Evolutionary conservation across 2,888 invertebrate species (phyloP), one percentile per base, ranked within the genome.

Genomic region (Osmoderma eremita): DNA sequence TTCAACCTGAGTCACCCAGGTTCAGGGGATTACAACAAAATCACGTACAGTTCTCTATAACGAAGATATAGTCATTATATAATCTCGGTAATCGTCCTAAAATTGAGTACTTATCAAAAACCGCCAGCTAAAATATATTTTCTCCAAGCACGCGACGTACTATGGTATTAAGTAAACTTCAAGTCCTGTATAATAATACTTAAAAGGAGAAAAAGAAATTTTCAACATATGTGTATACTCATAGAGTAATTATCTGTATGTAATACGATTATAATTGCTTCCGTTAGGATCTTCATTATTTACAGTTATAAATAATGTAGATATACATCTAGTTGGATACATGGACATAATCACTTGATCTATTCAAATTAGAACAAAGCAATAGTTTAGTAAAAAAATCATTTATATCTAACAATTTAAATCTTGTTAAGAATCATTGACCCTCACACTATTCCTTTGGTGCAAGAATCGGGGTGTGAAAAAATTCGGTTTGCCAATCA

Each of bases 21-120:
- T 30, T 20, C 18, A 41, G 41, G 17, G 10, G 15, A 20, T 50
- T 50, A 50, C 12, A 50, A 20, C 22, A n/a, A 50, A 50, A 50
- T 50, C 50, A 50, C 50, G 50, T 24, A 50, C 4, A n/a, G 13
- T 3, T 24, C 24, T 50, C 12, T 20, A 18, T 24, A 24, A 6
- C 22, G n/a, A 24, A 20, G 50, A 56, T 56, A 56, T 56, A 56
- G 54, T 56, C n/a, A 56, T 56, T 56, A 56, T 56, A 41, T 41
- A 56, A 56, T 56, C 39, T 20, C 17, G 17, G 13, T 56, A 56
- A 56, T 41, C 39, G 54, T 22, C 20, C 8, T 20, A 20, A 56
- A 56, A 56, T 41, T 41, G 22, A 56, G 20, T 39, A 56, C 18
- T 56, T 56, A 56, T 39, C 54, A 56, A 56, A n/a, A 53, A 41